Percentiles rank a stretch among this genome's conserved stretches.
These are phyloP conservation scores for Takifugu bimaculatus DNA, from an alignment of 2,113 vertebrate species.

Conservation along the genomic window DNA sequence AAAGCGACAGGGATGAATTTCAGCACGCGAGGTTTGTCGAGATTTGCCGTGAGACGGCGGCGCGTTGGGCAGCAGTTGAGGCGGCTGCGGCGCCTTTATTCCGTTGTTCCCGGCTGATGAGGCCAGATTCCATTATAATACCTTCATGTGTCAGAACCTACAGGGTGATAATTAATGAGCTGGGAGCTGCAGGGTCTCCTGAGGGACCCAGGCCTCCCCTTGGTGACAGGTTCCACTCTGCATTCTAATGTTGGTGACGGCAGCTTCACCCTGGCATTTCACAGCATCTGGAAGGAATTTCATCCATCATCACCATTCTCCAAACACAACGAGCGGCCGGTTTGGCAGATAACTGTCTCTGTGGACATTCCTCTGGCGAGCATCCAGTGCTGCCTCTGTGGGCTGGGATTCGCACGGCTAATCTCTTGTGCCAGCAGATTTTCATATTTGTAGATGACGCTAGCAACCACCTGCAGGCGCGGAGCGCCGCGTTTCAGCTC, in stretches of 20 bases:
- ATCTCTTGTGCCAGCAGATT: slow-evolving; percentile 41
- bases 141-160: slow-evolving; percentile 30
- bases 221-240: slow-evolving; percentile 14
- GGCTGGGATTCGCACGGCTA: slow-evolving; percentile 8
- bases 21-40: neutral
- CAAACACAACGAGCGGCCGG: slow-evolving; percentile 4
- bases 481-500: neutral
- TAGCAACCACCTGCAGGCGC: slow-evolving; percentile 12
- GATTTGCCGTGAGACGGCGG: slow-evolving; percentile 10
- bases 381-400: neutral
- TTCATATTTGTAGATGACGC: slow-evolving; percentile 31
- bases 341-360: neutral
- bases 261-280: slow-evolving; percentile 4
- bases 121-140: slow-evolving; percentile 26
- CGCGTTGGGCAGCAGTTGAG: slow-evolving; percentile 11
- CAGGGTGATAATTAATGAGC: slow-evolving; percentile 54
- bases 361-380: neutral
- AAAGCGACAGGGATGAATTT: slow-evolving; percentile 2
- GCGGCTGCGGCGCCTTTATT: neutral
- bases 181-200: slow-evolving; percentile 14
- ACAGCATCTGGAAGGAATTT: neutral
- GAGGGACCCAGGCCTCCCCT: neutral
- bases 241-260: neutral
- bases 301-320: neutral
- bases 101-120: neutral